Base-by-base conservation (phyloP, 2,797 vertebrate species). In the Taenioides sp. region DNA sequence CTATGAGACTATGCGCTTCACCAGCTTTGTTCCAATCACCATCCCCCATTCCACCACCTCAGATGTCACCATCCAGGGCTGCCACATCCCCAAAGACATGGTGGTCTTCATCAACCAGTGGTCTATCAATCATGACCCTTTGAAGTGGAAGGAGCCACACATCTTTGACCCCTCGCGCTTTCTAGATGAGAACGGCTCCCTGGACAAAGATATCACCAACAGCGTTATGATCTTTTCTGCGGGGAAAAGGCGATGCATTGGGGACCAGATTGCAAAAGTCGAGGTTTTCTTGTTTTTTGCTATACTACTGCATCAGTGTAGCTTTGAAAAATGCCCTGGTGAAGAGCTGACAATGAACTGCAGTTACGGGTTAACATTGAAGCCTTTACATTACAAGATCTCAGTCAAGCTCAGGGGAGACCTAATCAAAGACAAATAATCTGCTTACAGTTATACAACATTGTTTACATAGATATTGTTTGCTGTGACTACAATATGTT, bases 31-130 rank as follows among this genome's bases (percentile, higher is more conserved):
- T 57, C 95, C 94, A 0, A 31, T 96, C 81, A 94, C 94, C 80
- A 95, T 96, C 84, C 95, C 95, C 0, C 95, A 95, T 22, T 93
- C 93, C 31, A 95, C 93, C 3, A 95, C 93, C 3, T 83, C 90
- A 0, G 92, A 94, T 0, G 93, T 94, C 55, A 90, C 84, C 3
- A 80, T 95, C 0, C 83, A 91, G 3, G 94, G 93, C 69, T 86
- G 93, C 71, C 83, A 69, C 84, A 94, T 96, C 73, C 93, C 93
- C 74, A 93, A 93, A 78, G 93, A 94, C 90, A 95, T 87, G 0
- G 93, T 95, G 75, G 82, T 95, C 73, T 95, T 96, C 79, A 82
- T 96, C 84, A 95, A 96, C 86, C 94, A 96, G 83, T 95, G 94
- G 95, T 95, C 94, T 0, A 86, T 94, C 82, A 96, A 95, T 83